Conservation (phyloP, 2,113 vertebrate genomes). For the Sander vitreus region DNA sequence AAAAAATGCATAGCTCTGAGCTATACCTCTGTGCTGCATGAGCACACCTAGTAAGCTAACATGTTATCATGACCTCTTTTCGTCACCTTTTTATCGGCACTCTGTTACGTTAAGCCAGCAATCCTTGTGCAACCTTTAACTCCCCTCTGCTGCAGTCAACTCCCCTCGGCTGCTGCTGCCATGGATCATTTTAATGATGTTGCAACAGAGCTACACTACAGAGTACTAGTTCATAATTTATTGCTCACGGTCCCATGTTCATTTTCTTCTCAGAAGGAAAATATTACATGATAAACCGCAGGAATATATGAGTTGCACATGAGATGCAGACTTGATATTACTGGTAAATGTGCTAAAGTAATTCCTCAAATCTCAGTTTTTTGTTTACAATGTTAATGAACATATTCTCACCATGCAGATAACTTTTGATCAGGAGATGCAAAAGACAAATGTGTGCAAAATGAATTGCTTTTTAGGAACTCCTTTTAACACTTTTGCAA, state of each 20-base stretch:
- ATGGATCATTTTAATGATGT: constrained; percentile 38
- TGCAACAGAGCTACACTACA: constrained; percentile 8
- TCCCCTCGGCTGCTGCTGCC: constrained; percentile 1
- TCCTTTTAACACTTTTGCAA: background rate
- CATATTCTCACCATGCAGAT: background rate
- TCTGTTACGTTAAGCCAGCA: constrained; percentile 11
- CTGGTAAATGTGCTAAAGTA: constrained; percentile 2
- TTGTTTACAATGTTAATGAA: background rate
- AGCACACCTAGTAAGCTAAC: background rate
- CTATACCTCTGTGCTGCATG: background rate
- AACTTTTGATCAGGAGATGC: background rate
- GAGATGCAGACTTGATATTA: background rate
- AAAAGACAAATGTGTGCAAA: background rate
- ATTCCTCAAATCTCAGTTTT: background rate
- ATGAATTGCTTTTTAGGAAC: background rate
- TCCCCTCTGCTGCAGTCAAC: constrained; percentile 15
- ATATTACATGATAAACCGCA: background rate
- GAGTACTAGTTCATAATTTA: background rate
- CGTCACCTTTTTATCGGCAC: constrained; percentile 7
- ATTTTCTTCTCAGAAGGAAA: constrained; percentile 1
- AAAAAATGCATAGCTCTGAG: background rate
- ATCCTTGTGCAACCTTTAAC: constrained; percentile 11
- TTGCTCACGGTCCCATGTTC: background rate
- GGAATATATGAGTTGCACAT: background rate
- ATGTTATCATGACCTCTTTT: background rate